Conservation (phyloP, 2,888 invertebrate species). For the Brenthis ino region DNA sequence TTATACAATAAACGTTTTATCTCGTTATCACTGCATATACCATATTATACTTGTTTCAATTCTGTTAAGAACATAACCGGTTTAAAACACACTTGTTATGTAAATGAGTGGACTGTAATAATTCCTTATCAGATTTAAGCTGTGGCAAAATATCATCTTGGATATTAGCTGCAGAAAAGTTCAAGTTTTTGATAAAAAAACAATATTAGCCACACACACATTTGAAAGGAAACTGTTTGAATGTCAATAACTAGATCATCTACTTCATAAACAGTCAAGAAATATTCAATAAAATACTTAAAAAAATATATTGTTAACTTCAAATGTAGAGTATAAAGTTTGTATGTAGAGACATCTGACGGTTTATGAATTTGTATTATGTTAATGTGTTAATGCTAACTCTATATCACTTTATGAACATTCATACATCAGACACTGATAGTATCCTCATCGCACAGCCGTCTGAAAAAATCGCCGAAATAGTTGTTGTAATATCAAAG, state of each 20-base stretch:
- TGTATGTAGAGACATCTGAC: constrained; percentile 50
- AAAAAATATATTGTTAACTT: constrained; percentile 5
- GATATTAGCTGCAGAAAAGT: neutral
- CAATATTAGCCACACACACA: constrained; percentile 7
- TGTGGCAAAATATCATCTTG: neutral
- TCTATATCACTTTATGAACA: constrained; percentile 75
- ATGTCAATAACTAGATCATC: constrained; percentile 53
- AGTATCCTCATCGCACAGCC: constrained; percentile 78
- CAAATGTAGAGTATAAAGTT: constrained; percentile 16
- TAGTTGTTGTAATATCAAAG: constrained; percentile 82
- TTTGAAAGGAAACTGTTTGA: constrained; percentile 57
- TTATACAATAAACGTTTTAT: neutral
- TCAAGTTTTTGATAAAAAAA: neutral
- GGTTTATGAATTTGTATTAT: constrained; percentile 64
- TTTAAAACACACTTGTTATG: neutral
- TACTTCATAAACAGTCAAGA: constrained; percentile 73
- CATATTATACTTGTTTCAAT: too few species aligned
- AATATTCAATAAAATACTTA: constrained; percentile 19
- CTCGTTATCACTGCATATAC: too few species aligned
- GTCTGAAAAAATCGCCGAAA: constrained; percentile 75
- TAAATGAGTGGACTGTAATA: neutral
- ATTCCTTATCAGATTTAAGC: neutral
- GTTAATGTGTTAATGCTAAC: constrained; percentile 79
- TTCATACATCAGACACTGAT: constrained; percentile 78
- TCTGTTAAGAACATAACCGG: too few species aligned